phyloP scores from a whole-genome alignment of 2,797 vertebrate genomes.

The Pteronotus mesoamericanus region DNA sequence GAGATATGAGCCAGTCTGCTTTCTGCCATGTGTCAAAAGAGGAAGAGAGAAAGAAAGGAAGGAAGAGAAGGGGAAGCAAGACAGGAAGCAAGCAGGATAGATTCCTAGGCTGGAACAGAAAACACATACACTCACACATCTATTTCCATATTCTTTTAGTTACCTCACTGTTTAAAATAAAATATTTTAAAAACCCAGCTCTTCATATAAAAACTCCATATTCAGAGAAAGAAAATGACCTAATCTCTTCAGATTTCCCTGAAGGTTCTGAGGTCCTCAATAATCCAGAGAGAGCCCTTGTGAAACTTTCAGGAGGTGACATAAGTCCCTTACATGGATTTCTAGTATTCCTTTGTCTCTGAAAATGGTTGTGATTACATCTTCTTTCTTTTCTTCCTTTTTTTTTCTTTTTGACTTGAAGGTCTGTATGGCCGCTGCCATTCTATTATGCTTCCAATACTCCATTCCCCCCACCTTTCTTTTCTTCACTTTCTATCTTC shows the following conservation, averaged over 20 bases:
- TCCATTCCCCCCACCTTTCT: not conserved
- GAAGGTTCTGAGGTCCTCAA: not conserved
- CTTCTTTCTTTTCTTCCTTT: not conserved
- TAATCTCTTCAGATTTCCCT: not conserved
- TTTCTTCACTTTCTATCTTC: not conserved
- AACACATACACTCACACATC: not conserved
- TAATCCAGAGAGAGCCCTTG: not conserved
- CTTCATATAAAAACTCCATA: constrained; percentile 12
- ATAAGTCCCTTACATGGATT: not conserved
- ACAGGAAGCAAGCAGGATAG: not conserved
- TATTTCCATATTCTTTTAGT: not conserved
- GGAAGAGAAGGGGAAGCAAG: not conserved
- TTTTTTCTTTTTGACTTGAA: not conserved
- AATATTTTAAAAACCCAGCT: not conserved
- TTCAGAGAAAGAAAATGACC: not conserved
- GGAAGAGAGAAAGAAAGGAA: too few species aligned
- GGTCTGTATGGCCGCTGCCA: not conserved
- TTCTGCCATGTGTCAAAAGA: not conserved
- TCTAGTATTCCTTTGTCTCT: not conserved
- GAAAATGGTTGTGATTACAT: not conserved
- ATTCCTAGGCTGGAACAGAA: not conserved
- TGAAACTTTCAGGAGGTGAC: not conserved
- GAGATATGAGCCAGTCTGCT: not conserved
- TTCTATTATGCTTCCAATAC: not conserved
- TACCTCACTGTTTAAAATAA: not conserved